Percentiles rank a stretch among this genome's conserved stretches.
These are phyloP conservation scores for Thaumetopoea pityocampa DNA, from an alignment of 1,140 invertebrate species.

Conservation along the genomic window DNA sequence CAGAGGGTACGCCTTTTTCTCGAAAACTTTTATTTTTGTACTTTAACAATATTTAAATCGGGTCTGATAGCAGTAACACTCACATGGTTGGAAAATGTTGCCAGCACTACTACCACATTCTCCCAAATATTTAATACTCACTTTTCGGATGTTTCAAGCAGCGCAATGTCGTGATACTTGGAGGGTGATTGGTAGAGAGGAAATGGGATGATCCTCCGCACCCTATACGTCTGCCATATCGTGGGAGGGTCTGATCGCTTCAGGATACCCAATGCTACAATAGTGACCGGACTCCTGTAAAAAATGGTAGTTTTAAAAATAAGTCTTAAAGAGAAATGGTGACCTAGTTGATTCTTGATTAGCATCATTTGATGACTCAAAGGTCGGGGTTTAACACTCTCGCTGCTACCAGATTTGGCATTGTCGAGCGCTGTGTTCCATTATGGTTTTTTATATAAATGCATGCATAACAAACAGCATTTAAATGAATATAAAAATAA, in stretches of 20 bases:
- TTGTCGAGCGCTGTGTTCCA: background rate
- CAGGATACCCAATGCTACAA: slow-evolving; percentile 4
- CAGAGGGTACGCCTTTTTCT: background rate
- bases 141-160: slow-evolving; percentile 18
- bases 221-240: slow-evolving; percentile 12
- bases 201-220: slow-evolving; percentile 24
- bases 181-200: slow-evolving; percentile 23
- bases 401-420: too few relatives aligned
- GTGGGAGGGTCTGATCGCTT: slow-evolving; percentile 4
- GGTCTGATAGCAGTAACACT: background rate
- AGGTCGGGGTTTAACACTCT: too few relatives aligned
- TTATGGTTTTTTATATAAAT: background rate
- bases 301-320: background rate
- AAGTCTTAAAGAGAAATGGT: background rate
- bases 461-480: background rate
- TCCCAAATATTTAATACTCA: too few relatives aligned
- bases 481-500: too few relatives aligned
- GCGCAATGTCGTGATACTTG: slow-evolving; percentile 31
- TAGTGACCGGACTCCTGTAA: slow-evolving; percentile 7
- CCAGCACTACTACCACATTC: too few relatives aligned
- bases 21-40: background rate
- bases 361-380: too few relatives aligned
- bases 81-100: background rate
- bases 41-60: background rate
- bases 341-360: background rate